Conservation (phyloP, 2,888 invertebrate genomes). For the Mycalesis mineus region DNA sequence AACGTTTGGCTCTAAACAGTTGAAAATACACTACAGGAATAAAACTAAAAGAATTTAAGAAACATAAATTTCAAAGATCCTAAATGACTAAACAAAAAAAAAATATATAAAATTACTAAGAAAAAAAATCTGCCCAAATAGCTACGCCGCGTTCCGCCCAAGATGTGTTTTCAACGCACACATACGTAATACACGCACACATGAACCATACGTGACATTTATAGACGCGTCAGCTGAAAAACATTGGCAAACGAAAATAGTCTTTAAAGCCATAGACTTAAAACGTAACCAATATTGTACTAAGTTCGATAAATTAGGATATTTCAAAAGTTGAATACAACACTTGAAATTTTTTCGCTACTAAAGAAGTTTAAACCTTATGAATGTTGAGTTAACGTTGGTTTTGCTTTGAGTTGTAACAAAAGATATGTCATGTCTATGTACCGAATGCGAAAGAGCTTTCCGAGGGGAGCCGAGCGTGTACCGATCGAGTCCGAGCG, state of each 20-base stretch:
- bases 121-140: conserved; percentile 59
- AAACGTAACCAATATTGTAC: conserved; percentile 38
- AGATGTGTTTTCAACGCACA: conserved; percentile 68
- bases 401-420: conserved; percentile 33
- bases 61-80: conserved; percentile 1
- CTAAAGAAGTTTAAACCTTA: conserved; percentile 36
- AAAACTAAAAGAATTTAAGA: not conserved
- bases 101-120: conserved; percentile 29
- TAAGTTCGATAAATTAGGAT: conserved; percentile 63
- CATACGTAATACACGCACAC: conserved; percentile 37
- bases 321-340: conserved; percentile 68
- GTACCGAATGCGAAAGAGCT: conserved; percentile 71
- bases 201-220: conserved; percentile 55
- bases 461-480: conserved; percentile 66
- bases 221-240: conserved; percentile 74
- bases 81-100: conserved; percentile 1
- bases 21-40: not conserved
- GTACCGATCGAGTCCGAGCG: conserved; percentile 76
- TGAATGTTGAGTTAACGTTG: conserved; percentile 30
- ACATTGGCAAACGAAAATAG: conserved; percentile 36
- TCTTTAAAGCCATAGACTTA: conserved; percentile 36
- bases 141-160: conserved; percentile 50
- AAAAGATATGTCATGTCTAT: conserved; percentile 65
- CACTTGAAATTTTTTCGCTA: conserved; percentile 46
- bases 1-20: not conserved